Base-by-base conservation (phyloP, 2,113 vertebrate species). In the Cyrtonyx montezumae region DNA sequence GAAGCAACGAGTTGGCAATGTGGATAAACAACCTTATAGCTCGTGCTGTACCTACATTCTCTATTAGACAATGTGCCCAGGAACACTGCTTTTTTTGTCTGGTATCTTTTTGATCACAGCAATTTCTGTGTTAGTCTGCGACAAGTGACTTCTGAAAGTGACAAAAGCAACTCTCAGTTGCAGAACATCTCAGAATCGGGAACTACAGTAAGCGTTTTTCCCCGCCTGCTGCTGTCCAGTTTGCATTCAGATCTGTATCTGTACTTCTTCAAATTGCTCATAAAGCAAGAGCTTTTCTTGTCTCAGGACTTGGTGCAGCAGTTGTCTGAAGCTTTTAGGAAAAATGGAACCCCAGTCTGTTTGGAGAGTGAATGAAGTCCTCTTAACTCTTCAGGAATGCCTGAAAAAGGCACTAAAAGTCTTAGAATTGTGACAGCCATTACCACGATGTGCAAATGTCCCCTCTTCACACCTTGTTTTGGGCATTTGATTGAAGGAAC, bases 371-470 rank as follows among this genome's bases (percentile, higher is more conserved):
- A 58, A 77, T 48, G 0, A 1, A 58, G 13, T 71, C 30, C 28
- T 83, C 23, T 67, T 22, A 43, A 28, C 13, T 37, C 16, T 51
- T 3, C 40, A 7, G 1, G 16, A 51, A 67, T 62, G 15, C 5
- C 58, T 19, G 2, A 51, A 77, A 59, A 73, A 5, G 63, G 6
- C 23, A 36, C 10, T 32, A 17, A 30, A 83, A 55, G 20, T 23
- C 1, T 16, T 67, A 28, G 22, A 32, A 6, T 30, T 58, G 62
- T 62, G n/a, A 30, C n/a, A 75, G 4, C 8, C 0, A 0, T 59
- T 71, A 4, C 37, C 2, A 14, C 30, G 14, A 45, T 26, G 34
- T 3, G 3, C 26, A 63, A 83, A 80, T 36, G 7, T 77, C 20
- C 7, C 7, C 2, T 71, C 12, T 81, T 78, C 53, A 23, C 16